Conservation (phyloP, 1,140 invertebrate species). For the Araneus ventricosus region DNA sequence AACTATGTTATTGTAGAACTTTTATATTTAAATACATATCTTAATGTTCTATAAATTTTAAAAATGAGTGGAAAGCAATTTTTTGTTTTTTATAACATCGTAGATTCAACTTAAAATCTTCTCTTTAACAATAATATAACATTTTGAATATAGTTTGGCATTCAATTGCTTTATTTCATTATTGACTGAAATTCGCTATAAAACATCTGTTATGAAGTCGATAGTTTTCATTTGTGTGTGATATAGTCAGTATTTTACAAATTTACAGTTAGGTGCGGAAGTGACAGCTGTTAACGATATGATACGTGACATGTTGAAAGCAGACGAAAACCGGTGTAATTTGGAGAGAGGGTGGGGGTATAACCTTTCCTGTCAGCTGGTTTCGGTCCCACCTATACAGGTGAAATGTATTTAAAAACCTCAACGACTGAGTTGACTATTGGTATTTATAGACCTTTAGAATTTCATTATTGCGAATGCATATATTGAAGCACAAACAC, state of each 20-base stretch:
- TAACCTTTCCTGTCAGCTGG: constrained; percentile 22
- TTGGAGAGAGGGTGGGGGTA: neutral
- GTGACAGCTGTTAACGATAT: neutral
- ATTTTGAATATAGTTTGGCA: too few species aligned
- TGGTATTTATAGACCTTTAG: neutral
- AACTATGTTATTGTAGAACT: too few species aligned
- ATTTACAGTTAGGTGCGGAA: constrained; percentile 1
- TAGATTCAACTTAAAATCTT: too few species aligned
- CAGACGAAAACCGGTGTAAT: constrained; percentile 35
- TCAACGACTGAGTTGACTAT: neutral
- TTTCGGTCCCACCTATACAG: neutral
- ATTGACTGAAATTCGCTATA: too few species aligned
- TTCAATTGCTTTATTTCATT: too few species aligned
- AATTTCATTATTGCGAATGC: neutral
- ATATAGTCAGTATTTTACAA: neutral
- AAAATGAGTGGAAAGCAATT: too few species aligned
- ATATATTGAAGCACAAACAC: too few species aligned
- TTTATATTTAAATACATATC: too few species aligned
- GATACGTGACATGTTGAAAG: neutral
- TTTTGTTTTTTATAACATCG: too few species aligned
- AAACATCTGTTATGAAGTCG: neutral
- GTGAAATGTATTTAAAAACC: neutral
- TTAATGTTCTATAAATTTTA: too few species aligned
- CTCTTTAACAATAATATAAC: too few species aligned
- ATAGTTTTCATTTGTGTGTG: neutral